These are phyloP conservation scores for Ameiurus melas DNA, from an alignment of 2,113 vertebrate species.

Conservation along the genomic window DNA sequence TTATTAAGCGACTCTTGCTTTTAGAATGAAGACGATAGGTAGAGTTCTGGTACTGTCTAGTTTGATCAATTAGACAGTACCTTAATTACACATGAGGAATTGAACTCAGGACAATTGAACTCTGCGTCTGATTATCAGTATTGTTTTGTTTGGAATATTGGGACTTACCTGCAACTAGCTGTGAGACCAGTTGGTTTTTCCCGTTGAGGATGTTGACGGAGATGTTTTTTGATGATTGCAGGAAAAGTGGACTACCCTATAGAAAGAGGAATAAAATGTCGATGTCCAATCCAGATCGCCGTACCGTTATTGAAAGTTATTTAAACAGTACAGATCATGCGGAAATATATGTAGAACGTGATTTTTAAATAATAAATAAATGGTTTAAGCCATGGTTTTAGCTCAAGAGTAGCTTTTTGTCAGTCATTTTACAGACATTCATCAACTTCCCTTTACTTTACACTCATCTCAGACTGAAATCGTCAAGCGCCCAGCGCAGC, in stretches of 20 bases:
- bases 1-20: constrained; percentile 4
- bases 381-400: not conserved
- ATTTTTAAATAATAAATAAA: not conserved
- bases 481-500: not conserved
- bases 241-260: constrained; percentile 91
- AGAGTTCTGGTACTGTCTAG: not conserved
- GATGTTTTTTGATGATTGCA: constrained; percentile 96
- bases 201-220: constrained; percentile 93
- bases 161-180: constrained; percentile 89
- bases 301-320: not conserved
- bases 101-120: not conserved
- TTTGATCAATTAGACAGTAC: not conserved
- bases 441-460: not conserved
- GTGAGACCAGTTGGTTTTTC: constrained; percentile 90
- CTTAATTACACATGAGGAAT: not conserved
- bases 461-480: constrained; percentile 2
- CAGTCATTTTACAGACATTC: not conserved
- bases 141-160: not conserved
- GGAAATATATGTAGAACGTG: not conserved
- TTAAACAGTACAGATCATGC: not conserved
- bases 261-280: constrained; percentile 47
- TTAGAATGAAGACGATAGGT: not conserved
- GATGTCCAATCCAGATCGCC: not conserved
- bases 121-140: no score
- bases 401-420: not conserved